phyloP scores from a whole-genome alignment of 2,888 invertebrate species.

The Drosophila putrida region DNA sequence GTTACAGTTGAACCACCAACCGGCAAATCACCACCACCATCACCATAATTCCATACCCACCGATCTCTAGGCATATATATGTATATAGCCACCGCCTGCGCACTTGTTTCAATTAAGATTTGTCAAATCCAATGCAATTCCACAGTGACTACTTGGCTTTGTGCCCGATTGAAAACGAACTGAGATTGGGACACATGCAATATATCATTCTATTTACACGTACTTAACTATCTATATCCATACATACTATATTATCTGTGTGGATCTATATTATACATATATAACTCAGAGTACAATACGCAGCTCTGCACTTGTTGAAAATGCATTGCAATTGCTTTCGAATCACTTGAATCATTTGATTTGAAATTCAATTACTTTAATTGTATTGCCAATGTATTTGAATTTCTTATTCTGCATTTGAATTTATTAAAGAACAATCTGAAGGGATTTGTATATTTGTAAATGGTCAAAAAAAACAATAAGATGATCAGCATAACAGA shows the following conservation, averaged over 20 bases:
- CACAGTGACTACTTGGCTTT: slow-evolving; percentile 33
- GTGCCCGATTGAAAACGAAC: slow-evolving; percentile 60
- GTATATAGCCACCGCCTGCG: slow-evolving; percentile 29
- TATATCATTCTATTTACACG: slow-evolving; percentile 28
- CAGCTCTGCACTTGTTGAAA: background rate
- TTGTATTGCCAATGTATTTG: too few species aligned
- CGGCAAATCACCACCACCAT: background rate
- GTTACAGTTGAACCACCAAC: slow-evolving; percentile 22
- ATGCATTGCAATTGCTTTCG: background rate
- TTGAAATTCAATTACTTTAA: background rate
- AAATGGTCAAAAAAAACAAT: too few species aligned
- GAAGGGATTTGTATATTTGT: too few species aligned
- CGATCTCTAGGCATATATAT: slow-evolving; percentile 28
- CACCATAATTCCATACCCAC: background rate
- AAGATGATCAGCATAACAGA: too few species aligned
- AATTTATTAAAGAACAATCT: too few species aligned
- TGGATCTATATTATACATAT: background rate
- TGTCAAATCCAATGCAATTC: slow-evolving; percentile 79
- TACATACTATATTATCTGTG: slow-evolving; percentile 1
- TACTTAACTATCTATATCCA: slow-evolving; percentile 28
- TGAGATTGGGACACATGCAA: slow-evolving; percentile 39
- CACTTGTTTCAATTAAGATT: slow-evolving; percentile 81
- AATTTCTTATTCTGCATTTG: too few species aligned
- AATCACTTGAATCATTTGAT: background rate
- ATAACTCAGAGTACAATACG: slow-evolving; percentile 3